These are phyloP conservation scores for Tretioscincus oriximinensis DNA, from an alignment of 2,113 vertebrate species.

Conservation along the genomic window DNA sequence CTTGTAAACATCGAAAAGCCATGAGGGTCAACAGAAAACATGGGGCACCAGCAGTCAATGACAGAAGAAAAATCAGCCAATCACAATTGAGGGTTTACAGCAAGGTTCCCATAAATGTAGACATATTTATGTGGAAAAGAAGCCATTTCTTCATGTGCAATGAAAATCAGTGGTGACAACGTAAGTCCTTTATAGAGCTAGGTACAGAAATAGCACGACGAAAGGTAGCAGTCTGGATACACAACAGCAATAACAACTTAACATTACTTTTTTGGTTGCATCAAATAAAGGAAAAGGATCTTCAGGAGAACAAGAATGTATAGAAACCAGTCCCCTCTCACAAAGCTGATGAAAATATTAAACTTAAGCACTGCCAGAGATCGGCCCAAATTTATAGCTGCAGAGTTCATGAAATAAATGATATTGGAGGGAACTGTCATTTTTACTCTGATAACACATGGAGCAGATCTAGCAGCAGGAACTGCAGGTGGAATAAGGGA, in stretches of 20 bases:
- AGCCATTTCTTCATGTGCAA: too few species aligned
- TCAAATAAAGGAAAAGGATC: fast-evolving
- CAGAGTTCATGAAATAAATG: background rate
- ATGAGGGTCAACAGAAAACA: too few species aligned
- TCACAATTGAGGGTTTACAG: too few species aligned
- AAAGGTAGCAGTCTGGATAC: too few species aligned
- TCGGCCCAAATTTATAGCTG: background rate
- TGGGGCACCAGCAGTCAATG: too few species aligned
- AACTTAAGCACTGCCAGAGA: background rate
- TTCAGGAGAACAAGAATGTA: background rate
- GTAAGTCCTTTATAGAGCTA: too few species aligned
- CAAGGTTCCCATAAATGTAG: too few species aligned
- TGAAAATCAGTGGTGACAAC: too few species aligned
- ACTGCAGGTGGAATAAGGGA: background rate
- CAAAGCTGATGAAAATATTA: background rate
- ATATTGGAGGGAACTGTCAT: background rate
- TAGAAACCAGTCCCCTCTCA: background rate
- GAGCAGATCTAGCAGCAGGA: background rate
- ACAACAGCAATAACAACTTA: background rate
- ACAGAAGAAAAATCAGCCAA: too few species aligned
- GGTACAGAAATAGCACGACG: too few species aligned
- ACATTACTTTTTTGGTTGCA: fast-evolving
- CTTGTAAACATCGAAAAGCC: too few species aligned
- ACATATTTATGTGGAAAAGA: too few species aligned
- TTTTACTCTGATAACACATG: conserved; percentile 8